Evolutionary conservation across 2,888 invertebrate genomes (phyloP), one percentile per base, ranked within the genome.

Genomic region (Balanococcus diminutus): DNA sequence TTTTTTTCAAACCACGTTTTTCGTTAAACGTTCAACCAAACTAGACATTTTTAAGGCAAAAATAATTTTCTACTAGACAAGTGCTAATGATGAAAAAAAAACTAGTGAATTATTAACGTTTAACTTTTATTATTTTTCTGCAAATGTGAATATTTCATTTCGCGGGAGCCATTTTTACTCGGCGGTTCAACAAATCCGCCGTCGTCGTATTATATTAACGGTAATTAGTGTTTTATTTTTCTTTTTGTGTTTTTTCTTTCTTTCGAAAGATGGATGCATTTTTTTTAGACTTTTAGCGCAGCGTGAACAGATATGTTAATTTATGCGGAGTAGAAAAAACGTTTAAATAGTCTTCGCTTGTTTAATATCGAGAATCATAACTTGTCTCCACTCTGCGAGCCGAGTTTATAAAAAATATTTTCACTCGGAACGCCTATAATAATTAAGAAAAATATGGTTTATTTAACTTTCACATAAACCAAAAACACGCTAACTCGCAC

Each of bases 81-180:
- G 67, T 67, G 67, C 67, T 67, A 67, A 67, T 67, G 67, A 67
- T 67, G 31, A 67, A 28, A 67, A 67, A 31, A 67, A 67, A 67
- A 25, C 9, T 28, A 25, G 67, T 67, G 25, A 67, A 67, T 67
- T 67, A 67, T 67, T 67, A 67, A 67, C 67, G 67, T 67, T 67
- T 67, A 67, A 67, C 67, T 67, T 67, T 67, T 67, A 67, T 67
- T 67, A 67, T 67, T 67, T 67, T 67, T 67, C 67, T 67, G 67
- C 67, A 28, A 67, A 67, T 67, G 67, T 31, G 67, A 67, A 67
- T 67, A 67, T 67, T 67, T 67, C 67, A 67, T 67, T 67, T 67
- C 31, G n/a, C 19, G 61, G n/a, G 19, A 22, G 31, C 67, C 25
- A 31, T 51, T 19, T 51, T 67, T 67, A 11, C 67, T 25, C 28